Conservation (phyloP, 2,113 vertebrate genomes). For the Leptobrachium ailaonicum region DNA sequence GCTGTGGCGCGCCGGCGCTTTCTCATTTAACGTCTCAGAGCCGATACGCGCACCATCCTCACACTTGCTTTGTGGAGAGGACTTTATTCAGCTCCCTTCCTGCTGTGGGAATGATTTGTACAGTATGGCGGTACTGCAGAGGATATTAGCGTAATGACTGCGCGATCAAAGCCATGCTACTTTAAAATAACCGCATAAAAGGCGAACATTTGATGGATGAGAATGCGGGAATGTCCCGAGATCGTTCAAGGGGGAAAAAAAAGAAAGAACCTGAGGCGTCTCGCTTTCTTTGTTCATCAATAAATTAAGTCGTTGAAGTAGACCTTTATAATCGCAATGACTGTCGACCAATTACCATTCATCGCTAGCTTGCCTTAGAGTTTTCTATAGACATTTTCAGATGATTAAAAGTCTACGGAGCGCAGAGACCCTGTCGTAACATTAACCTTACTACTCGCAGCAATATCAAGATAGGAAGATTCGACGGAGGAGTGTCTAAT, state of each 20-base stretch:
- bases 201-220: neutral
- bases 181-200: conserved; percentile 21
- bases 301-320: conserved; percentile 27
- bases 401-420: neutral
- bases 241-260: neutral
- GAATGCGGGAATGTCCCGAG: conserved; percentile 18
- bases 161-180: conserved; percentile 21
- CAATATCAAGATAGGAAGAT: neutral
- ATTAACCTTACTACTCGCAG: neutral
- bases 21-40: conserved; percentile 10
- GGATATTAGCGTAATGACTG: conserved; percentile 32
- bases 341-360: conserved; percentile 31
- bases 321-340: conserved; percentile 29
- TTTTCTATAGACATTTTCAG: neutral
- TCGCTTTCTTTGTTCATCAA: conserved; percentile 17
- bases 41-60: conserved; percentile 9
- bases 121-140: conserved; percentile 9
- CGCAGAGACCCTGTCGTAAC: neutral
- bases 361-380: neutral
- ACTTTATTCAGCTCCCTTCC: neutral
- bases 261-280: neutral
- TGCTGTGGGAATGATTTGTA: conserved; percentile 25
- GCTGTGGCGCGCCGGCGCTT: neutral
- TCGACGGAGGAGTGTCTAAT: no score
- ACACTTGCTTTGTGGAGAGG: conserved; percentile 10